Evolutionary conservation across 1,140 invertebrate species (phyloP), one percentile per base, ranked within the genome.

Genomic region (Trichoplusia ni): DNA sequence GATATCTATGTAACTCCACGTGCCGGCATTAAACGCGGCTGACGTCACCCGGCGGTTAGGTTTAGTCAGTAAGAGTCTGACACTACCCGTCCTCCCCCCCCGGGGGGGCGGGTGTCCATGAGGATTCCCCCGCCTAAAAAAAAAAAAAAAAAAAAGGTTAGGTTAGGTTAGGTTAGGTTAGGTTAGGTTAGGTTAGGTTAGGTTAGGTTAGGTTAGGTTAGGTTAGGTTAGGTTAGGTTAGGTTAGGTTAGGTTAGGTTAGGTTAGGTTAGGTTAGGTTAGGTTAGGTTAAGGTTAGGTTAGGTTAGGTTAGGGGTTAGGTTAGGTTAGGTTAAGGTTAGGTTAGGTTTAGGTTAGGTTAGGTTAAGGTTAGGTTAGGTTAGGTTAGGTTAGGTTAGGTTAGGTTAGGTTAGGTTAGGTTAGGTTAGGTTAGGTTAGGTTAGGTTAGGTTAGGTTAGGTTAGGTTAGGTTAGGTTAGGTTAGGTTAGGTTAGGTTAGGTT

Each of bases 241-340:
- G 59, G 59, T 61, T 61, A 61, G 59, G 59, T 61, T 61, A 61
- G 59, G 59, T 61, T 61, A 61, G 59, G 59, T 61, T 61, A 49
- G 59, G 59, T 61, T 61, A 61, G 59, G 59, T 61, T 61, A 61
- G 59, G 59, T 61, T 61, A 61, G 59, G n/a, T n/a, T n/a, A n/a
- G n/a, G n/a, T n/a, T n/a, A n/a, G n/a, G n/a, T n/a, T n/a, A n/a
- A n/a, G n/a, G n/a, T n/a, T n/a, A n/a, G n/a, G n/a, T n/a, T n/a
- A n/a, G n/a, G n/a, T n/a, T n/a, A n/a, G n/a, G n/a, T n/a, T n/a
- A n/a, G n/a, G n/a, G n/a, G n/a, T n/a, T n/a, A n/a, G n/a, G n/a
- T n/a, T n/a, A n/a, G n/a, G n/a, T n/a, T n/a, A n/a, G n/a, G n/a
- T n/a, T n/a, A n/a, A n/a, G n/a, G n/a, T n/a, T n/a, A n/a, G n/a